Evolutionary conservation across 53 echinoderm and acorn worm genomes (phyloP), one percentile per base, ranked within the genome.

Genomic region (Arbacia lixula): DNA sequence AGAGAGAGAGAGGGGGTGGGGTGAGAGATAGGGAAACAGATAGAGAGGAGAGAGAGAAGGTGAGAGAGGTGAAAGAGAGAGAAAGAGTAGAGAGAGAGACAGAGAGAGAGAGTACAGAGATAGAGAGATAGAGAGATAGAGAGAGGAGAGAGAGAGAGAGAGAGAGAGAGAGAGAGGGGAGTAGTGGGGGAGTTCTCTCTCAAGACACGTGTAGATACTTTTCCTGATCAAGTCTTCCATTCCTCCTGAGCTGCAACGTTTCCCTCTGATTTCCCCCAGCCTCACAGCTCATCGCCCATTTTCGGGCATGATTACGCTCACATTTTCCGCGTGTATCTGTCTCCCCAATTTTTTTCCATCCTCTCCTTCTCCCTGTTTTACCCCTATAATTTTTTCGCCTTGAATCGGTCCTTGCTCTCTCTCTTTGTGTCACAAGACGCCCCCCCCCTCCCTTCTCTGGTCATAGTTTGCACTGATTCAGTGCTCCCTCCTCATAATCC

Each of bases 271-370:
- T 77, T 77, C 38, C 37, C 55, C 54, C 2, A 4, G 2, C 35
- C 34, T 77, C 27, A 37, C 58, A 30, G 77, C 77, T 56, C 37
- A 58, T 77, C 33, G 58, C 57, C 77, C 74, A 33, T 74, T 74
- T 46, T 30, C 36, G 33, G 53, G 74, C 51, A 31, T 74, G 74
- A 74, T 53, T 74, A 74, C 74, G 34, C 46, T 74, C 74, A 74
- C 74, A 53, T 74, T 74, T 74, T 74, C 33, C 74, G 52, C 74
- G 42, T 74, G 49, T 74, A 69, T 69, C 69, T 69, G 69, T 69
- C 69, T 69, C 69, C 34, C 43, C 43, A 43, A 35, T 36, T 9
- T 43, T 69, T 8, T 46, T 10, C 49, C 57, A 24, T n/a, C n/a
- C n/a, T n/a, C n/a, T n/a, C n/a, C n/a, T n/a, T n/a, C n/a, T n/a